phyloP scores from a whole-genome alignment of 2,888 invertebrate species.

The Scrobipalpa costella region DNA sequence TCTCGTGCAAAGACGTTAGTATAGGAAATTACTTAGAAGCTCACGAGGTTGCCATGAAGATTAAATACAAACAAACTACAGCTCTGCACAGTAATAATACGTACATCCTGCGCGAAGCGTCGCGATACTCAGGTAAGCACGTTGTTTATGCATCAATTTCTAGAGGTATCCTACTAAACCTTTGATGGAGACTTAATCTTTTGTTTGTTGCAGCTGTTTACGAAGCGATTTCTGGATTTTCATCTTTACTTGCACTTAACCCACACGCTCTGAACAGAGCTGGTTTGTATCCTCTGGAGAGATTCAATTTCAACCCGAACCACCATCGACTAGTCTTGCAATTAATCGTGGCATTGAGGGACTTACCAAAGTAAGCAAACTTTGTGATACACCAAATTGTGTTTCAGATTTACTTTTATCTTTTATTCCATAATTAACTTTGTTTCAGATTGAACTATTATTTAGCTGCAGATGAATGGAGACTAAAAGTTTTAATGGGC shows the following conservation, averaged over 20 bases:
- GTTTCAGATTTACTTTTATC: background rate
- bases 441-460: constrained; percentile 75
- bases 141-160: constrained; percentile 14
- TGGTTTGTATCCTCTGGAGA: constrained; percentile 68
- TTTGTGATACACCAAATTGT: constrained; percentile 22
- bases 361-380: constrained; percentile 75
- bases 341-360: constrained; percentile 76
- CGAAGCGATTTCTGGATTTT: constrained; percentile 78
- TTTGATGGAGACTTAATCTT: constrained; percentile 23
- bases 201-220: constrained; percentile 67
- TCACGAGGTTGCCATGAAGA: constrained; percentile 74
- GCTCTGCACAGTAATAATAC: constrained; percentile 74
- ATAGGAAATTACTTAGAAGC: constrained; percentile 77
- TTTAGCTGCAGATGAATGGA: constrained; percentile 79
- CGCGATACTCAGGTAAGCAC: constrained; percentile 71
- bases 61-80: constrained; percentile 69
- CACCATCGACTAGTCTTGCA: constrained; percentile 74
- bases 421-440: constrained; percentile 35
- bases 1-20: constrained; percentile 76
- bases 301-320: constrained; percentile 68
- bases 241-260: constrained; percentile 75
- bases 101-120: constrained; percentile 70
- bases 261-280: constrained; percentile 74
- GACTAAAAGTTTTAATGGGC: constrained; percentile 70
- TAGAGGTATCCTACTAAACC: constrained; percentile 12